Percentiles rank a stretch among this genome's conserved stretches.
These are phyloP conservation scores for Poicephalus meyeri DNA, from an alignment of 2,113 vertebrate genomes.

Conservation along the genomic window DNA sequence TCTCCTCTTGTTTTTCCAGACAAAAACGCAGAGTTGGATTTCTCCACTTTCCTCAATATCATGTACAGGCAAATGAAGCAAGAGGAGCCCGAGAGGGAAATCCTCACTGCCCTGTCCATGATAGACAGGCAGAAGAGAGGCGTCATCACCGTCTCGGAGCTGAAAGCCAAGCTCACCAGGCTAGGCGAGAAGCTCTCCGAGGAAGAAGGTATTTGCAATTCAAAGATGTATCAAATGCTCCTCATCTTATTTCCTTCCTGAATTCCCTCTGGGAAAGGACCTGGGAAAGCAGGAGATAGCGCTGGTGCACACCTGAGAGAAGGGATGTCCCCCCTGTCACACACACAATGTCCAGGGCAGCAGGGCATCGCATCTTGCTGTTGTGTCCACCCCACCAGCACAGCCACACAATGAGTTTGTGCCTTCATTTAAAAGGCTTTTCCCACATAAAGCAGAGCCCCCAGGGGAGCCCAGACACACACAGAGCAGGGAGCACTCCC, in stretches of 20 bases:
- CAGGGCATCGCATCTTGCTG: rapidly evolving
- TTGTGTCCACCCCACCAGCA: not conserved
- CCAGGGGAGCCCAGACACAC: not conserved
- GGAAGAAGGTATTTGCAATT: conserved; percentile 82
- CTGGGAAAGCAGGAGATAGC: not conserved
- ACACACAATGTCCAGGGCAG: rapidly evolving
- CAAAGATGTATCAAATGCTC: not conserved
- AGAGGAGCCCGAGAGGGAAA: conserved; percentile 88
- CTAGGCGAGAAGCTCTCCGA: conserved; percentile 91
- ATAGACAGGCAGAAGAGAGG: conserved; percentile 89
- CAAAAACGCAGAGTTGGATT: conserved; percentile 87
- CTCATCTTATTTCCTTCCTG: not conserved
- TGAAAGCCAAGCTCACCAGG: conserved; percentile 87
- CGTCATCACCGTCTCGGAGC: conserved; percentile 79
- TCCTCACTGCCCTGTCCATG: conserved; percentile 90
- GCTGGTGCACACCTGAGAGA: not conserved
- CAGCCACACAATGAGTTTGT: not conserved
- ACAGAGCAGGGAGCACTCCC: not conserved
- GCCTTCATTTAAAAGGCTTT: not conserved
- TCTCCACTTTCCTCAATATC: conserved; percentile 92
- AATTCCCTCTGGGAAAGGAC: not conserved
- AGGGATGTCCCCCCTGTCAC: not conserved
- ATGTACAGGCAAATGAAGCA: conserved; percentile 93
- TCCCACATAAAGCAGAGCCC: not conserved
- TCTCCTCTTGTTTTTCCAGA: conserved; percentile 63